A percentile compares a stretch with the other conserved stretches of the same genome.
Conservation (phyloP, 2,797 vertebrate species). For the Bovichtus diacanthus region DNA sequence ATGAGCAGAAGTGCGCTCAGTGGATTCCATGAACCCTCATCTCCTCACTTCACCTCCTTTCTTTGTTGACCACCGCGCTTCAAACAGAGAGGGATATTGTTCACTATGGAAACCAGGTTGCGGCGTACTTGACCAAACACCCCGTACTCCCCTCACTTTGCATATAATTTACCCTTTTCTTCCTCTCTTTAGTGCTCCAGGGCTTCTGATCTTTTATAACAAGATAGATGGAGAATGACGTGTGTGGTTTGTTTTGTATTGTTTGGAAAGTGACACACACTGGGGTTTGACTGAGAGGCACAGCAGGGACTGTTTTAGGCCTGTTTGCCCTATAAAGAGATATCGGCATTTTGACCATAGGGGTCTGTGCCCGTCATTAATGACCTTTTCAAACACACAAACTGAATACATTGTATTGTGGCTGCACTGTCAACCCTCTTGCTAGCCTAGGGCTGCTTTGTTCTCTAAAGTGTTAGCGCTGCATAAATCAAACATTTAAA, state of each 20-base stretch:
- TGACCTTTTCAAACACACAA: slow-evolving; percentile 84
- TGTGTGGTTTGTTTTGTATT: slow-evolving; percentile 70
- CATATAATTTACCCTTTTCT: slow-evolving; percentile 53
- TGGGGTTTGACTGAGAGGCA: slow-evolving; percentile 61
- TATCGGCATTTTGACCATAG: slow-evolving; percentile 81
- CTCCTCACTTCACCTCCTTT: slow-evolving; percentile 10
- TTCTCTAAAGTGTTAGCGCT: slow-evolving; percentile 59
- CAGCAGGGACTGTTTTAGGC: slow-evolving; percentile 69
- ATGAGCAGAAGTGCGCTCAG: neutral
- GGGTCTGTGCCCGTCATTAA: slow-evolving; percentile 76
- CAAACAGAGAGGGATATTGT: slow-evolving; percentile 17
- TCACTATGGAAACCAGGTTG: slow-evolving; percentile 34
- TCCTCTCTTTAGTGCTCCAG: slow-evolving; percentile 27
- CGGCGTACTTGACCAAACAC: slow-evolving; percentile 15
- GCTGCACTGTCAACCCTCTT: slow-evolving; percentile 64
- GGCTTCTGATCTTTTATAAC: slow-evolving; percentile 56
- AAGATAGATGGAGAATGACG: slow-evolving; percentile 55
- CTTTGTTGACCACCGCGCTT: slow-evolving; percentile 6
- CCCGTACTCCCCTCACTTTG: slow-evolving; percentile 41
- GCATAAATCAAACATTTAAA: slow-evolving; percentile 77
- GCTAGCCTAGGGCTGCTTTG: slow-evolving; percentile 66
- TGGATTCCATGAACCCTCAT: neutral
- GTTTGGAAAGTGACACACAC: slow-evolving; percentile 65
- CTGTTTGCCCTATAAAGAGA: slow-evolving; percentile 70
- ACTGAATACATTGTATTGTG: slow-evolving; percentile 76